Percentiles rank a stretch among this genome's conserved stretches.
Conservation (phyloP, 1,140 invertebrate species). For the Eurosta solidaginis region DNA sequence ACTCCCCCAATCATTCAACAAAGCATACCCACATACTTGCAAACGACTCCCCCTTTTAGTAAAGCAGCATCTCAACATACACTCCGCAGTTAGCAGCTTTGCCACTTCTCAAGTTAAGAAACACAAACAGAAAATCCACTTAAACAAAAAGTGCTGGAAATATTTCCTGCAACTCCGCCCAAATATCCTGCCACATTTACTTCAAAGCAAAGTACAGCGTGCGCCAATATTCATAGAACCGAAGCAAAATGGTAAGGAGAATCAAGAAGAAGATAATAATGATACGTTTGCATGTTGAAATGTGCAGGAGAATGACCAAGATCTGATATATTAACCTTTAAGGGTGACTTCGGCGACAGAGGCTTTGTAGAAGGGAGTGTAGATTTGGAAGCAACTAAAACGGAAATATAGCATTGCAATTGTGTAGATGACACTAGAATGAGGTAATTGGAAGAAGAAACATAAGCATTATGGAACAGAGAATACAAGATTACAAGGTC, state of each 20-base stretch:
- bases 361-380: background rate
- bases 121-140: constrained; percentile 26
- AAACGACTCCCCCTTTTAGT: background rate
- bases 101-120: background rate
- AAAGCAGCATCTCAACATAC: background rate
- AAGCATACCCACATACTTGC: background rate
- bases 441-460: background rate
- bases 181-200: constrained; percentile 8
- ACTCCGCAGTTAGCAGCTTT: background rate
- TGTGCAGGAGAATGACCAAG: too few relatives aligned
- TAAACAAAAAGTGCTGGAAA: constrained; percentile 25
- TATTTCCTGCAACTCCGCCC: constrained; percentile 23
- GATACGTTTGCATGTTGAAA: too few relatives aligned
- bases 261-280: constrained; percentile 16
- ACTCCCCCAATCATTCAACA: background rate
- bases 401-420: constrained; percentile 10
- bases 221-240: background rate
- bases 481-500: constrained; percentile 4
- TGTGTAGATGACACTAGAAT: background rate
- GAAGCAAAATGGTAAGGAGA: background rate
- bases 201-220: background rate
- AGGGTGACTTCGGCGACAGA: too few relatives aligned
- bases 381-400: background rate
- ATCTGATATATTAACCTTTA: too few relatives aligned
- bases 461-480: background rate